Base-by-base conservation (phyloP, 2,797 vertebrate species). In the Nannoperca obscura region DNA sequence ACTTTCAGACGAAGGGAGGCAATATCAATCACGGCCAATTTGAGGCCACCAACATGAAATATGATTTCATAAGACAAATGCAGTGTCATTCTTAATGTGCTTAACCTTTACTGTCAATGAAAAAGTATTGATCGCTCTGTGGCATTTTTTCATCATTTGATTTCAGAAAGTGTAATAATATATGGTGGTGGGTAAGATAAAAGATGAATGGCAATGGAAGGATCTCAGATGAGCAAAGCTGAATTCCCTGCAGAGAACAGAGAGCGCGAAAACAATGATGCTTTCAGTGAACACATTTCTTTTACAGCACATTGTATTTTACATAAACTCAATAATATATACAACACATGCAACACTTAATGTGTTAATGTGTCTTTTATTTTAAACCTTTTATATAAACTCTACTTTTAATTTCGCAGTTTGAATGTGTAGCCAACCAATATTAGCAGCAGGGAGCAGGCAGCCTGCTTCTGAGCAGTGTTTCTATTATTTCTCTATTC, bases 91-190 rank as follows among this genome's bases (percentile, higher is more conserved):
- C 94, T 96, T 96, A 96, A 96, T 96, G 95, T 95, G 94, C 95
- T 96, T 96, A 96, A 96, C 95, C 95, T 96, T 96, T 96, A 96
- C 95, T 96, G 95, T 96, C 95, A 95, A 96, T 96, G 95, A 95
- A 96, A 96, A 96, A 96, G 94, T 96, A 96, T 96, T 92, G 95
- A 96, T 96, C 92, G 93, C 88, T 91, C 89, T 0, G 85, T 95
- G 94, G 91, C 91, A 95, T 96, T 95, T 95, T 95, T 95, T 95
- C 94, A 93, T 96, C 94, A 96, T 96, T 96, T 95, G 93, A 96
- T 96, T 96, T 96, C 90, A 93, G 95, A 96, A 95, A 94, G 92
- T 90, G 91, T 95, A 95, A 95, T 96, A 95, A 96, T 96, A 95
- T 95, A 95, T 95, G 94, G 92, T 93, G 93, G 89, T 88, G 90